A percentile compares a stretch with the other conserved stretches of the same genome.
These are phyloP conservation scores for Eupithecia tripunctaria DNA, from an alignment of 2,888 invertebrate species.

Conservation along the genomic window DNA sequence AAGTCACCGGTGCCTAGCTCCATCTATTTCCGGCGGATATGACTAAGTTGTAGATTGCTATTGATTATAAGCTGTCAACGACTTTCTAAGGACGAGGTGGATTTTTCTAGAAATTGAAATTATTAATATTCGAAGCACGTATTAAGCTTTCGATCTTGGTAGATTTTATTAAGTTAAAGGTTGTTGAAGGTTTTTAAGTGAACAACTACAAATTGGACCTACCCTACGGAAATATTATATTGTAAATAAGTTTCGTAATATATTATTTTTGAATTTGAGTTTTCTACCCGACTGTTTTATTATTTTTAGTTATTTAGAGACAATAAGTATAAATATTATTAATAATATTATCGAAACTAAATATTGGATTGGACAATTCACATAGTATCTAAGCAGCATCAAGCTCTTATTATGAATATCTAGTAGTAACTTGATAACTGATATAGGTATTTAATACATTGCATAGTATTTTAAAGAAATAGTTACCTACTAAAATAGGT, in stretches of 20 bases:
- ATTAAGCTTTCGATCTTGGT: not conserved
- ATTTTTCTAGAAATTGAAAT: conserved; percentile 1
- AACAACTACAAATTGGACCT: too few species aligned
- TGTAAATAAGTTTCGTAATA: too few species aligned
- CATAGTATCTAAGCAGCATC: not conserved
- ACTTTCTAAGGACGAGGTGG: not conserved
- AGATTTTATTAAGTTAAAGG: not conserved
- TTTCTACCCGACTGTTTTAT: too few species aligned
- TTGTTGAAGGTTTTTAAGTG: not conserved
- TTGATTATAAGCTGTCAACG: conserved; percentile 14
- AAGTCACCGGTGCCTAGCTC: conserved; percentile 1
- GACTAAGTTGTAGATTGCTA: conserved; percentile 5
- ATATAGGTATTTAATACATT: too few species aligned
- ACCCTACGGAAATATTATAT: too few species aligned
- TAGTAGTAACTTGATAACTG: too few species aligned
- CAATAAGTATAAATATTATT: too few species aligned
- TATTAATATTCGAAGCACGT: not conserved
- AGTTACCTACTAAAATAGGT: too few species aligned
- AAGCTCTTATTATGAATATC: too few species aligned
- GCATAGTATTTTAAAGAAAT: too few species aligned
- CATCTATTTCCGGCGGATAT: conserved; percentile 12
- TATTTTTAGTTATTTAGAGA: not conserved
- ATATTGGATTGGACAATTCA: not conserved
- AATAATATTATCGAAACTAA: not conserved
- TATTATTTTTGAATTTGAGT: too few species aligned